Base-by-base conservation (phyloP, 1,140 invertebrate species). In the Bombus vancouverensis region DNA sequence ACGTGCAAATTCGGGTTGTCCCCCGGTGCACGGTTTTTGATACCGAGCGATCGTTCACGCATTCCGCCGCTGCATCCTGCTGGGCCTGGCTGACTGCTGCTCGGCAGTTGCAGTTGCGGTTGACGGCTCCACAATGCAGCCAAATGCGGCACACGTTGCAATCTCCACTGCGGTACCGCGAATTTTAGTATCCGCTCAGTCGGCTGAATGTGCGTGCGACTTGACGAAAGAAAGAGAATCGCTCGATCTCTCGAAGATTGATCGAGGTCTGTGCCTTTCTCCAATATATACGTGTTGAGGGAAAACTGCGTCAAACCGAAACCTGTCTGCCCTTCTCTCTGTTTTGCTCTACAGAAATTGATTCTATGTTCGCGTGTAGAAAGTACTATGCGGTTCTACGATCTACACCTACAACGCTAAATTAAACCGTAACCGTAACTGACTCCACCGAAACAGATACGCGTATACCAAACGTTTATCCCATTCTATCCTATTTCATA, bases 41-140 rank as follows among this genome's bases (percentile, higher is more conserved):
- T 86, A 70, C 53, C 71, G 39, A 10, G 75, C 83, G 80, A 91
- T 89, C 72, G 85, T 81, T 80, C 75, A 71, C 70, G 81, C 42
- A 77, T 83, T 81, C 83, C 78, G 74, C n/a, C 6, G 82, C 70
- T 42, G 71, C 18, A 76, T 88, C 59, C 62, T 83, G 85, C 79
- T 25, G 65, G 66, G 22, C 15, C 44, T 34, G 78, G 59, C 42
- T 70, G n/a, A 25, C 83, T 72, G 62, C 62, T 34, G 65, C 65
- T 73, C 44, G 79, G 80, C 85, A 86, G 86, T 88, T 77, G 86
- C 89, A 91, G 88, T 91, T 91, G 90, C 81, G 90, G 90, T 91
- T 85, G 86, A 87, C 85, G 87, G 86, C 73, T 83, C 72, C 73
- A 91, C 90, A 91, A 91, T 91, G 76, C 89, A 86, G 85, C 83